Base-by-base conservation (phyloP, 2,888 invertebrate species). In the Tortrix viridana region DNA sequence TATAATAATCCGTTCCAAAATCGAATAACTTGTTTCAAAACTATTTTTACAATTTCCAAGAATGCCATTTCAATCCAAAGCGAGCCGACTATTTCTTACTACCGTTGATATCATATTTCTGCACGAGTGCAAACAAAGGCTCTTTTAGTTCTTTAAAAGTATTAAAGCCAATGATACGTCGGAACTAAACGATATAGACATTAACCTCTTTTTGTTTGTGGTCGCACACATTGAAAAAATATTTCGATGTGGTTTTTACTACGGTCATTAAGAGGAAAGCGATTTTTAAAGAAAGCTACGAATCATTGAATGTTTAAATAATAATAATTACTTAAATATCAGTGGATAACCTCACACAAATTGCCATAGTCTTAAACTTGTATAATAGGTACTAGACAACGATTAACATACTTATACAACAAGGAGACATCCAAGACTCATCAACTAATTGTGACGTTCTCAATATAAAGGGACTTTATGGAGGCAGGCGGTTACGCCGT, bases 61-160 rank as follows among this genome's bases (percentile, higher is more conserved):
- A 61, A 61, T 50, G 44, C 26, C 19, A 49, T 14, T n/a, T 49
- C 26, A 49, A 55, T n/a, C 43, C 32, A 12, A 38, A 12, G 32
- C 16, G 20, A 22, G 37, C 19, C 12, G 37, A 46, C 53, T 38
- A 41, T 49, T 55, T 37, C 18, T 56, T 19, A 23, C 12, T 26
- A 32, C 55, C 38, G 43, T 32, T 61, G 54, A 43, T 60, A 56
- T 56, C 61, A 55, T 37, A 50, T 61, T 56, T 56, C 61, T 61
- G 61, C 49, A 48, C 43, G 1, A 4, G 46, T 4, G n/a, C 38
- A 22, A 23, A 22, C 32, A 43, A 61, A 43, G 14, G 48, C 19
- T 14, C 4, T 26, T 38, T 38, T 47, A 23, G 52, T 38, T 53
- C 19, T 49, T 43, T 41, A 16, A n/a, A 23, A 48, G 49, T 32